Base-by-base conservation (phyloP, 2,888 invertebrate genomes). In the Archips xylosteana region DNA sequence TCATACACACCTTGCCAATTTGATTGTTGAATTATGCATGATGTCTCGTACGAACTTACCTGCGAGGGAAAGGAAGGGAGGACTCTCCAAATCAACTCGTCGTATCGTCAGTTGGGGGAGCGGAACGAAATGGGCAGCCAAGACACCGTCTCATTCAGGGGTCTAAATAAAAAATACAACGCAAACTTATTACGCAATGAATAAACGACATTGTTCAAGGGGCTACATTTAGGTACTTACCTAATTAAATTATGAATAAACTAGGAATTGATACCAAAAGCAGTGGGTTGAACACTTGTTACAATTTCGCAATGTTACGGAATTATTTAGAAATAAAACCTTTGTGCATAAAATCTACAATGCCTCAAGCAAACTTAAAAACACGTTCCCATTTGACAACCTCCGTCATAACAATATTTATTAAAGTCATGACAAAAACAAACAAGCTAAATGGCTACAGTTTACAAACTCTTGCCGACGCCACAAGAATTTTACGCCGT, bases 1-100 rank as follows among this genome's bases (percentile, higher is more conserved):
- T 81, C 84, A 86, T 86, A 88, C 86, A 89, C 89, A 91, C 91
- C 91, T 92, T 88, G 90, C 89, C 91, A 91, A 93, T 93, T 93
- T 91, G 89, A 90, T 90, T 87, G 88, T 89, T 94, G 94, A 93
- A 94, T 94, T 89, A 94, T 94, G 92, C 93, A 93, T 94, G 91
- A 85, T 83, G 87, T 90, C 89, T 90, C 90, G 87, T 86, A 82
- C 85, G 87, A 84, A 78, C 85, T 81, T 87, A 91, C 89, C 90
- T 87, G 86, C 80, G 84, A 84, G 81, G 75, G 80, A 84, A 81
- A 85, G 83, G 81, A 80, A 80, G 79, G 78, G 83, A 85, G 85
- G 80, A 82, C 87, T 83, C 86, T 89, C 83, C 82, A 85, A 88
- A 89, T 82, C 85, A 85, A 85, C 84, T 79, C 77, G 57, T 67